Percentiles rank a stretch among this genome's conserved stretches.
Evolutionary conservation across 2,888 invertebrate genomes (phyloP).

Genomic region (Nesidiocoris tenuis): DNA sequence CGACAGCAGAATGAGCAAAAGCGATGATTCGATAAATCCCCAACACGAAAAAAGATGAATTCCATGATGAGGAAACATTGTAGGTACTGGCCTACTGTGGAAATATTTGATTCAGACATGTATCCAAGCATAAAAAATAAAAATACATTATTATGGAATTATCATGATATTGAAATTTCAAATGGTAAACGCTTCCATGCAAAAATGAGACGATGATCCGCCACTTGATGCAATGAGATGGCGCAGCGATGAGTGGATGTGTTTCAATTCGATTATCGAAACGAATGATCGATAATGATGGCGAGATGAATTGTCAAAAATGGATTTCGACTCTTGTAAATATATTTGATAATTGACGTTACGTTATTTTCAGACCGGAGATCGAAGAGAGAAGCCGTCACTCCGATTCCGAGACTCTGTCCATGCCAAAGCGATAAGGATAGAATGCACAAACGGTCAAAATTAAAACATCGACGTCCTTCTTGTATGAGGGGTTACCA

Average conservation of each 20-base stretch:
- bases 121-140: too few relatives aligned
- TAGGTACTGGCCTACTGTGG: too few relatives aligned
- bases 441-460: conserved; percentile 11
- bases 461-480: conserved; percentile 23
- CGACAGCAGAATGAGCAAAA: too few relatives aligned
- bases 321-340: background rate
- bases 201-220: background rate
- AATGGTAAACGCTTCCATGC: conserved; percentile 15
- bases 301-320: too few relatives aligned
- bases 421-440: conserved; percentile 27
- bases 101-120: too few relatives aligned
- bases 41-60: too few relatives aligned
- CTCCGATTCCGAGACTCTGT: conserved; percentile 41
- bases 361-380: conserved; percentile 48
- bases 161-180: too few relatives aligned
- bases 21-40: too few relatives aligned
- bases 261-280: background rate
- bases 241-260: background rate
- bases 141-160: too few relatives aligned
- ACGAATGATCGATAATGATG: background rate
- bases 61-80: too few relatives aligned
- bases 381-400: conserved; percentile 45
- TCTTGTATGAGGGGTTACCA: conserved; percentile 24
- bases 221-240: background rate
- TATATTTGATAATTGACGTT: conserved; percentile 18